phyloP scores from a whole-genome alignment of 2,888 invertebrate genomes.

The Oeneis ivallda region DNA sequence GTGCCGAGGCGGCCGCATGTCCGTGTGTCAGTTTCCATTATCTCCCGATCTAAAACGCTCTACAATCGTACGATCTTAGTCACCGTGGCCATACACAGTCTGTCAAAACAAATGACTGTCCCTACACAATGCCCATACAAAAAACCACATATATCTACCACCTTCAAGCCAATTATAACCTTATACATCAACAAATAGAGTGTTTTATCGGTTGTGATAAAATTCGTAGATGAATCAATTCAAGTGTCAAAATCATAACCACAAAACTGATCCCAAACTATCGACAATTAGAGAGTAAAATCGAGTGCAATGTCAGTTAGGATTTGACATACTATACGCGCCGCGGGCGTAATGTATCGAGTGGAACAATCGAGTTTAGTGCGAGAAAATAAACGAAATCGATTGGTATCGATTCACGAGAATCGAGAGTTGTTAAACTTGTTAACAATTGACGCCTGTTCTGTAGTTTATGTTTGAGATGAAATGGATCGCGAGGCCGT shows the following conservation, averaged over 20 bases:
- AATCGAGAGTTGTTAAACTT: slow-evolving; percentile 78
- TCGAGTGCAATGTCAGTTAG: slow-evolving; percentile 49
- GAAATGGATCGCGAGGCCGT: slow-evolving; percentile 77
- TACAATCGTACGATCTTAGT: slow-evolving; percentile 75
- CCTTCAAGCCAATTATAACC: slow-evolving; percentile 34
- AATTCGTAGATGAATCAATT: slow-evolving; percentile 53
- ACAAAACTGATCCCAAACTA: slow-evolving; percentile 55
- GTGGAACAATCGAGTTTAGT: slow-evolving; percentile 72
- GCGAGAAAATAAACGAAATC: slow-evolving; percentile 75
- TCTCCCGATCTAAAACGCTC: slow-evolving; percentile 73
- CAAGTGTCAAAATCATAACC: slow-evolving; percentile 64
- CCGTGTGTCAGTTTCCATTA: slow-evolving; percentile 56
- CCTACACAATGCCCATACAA: slow-evolving; percentile 50
- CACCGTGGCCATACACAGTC: slow-evolving; percentile 72
- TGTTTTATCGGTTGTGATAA: slow-evolving; percentile 41
- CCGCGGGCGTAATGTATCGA: slow-evolving; percentile 58
- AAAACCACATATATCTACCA: slow-evolving; percentile 39
- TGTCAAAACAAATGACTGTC: slow-evolving; percentile 75
- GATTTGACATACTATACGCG: slow-evolving; percentile 56
- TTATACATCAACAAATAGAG: slow-evolving; percentile 46
- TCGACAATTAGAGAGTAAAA: slow-evolving; percentile 53
- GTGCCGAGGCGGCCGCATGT: slow-evolving; percentile 28
- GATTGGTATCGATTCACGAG: slow-evolving; percentile 75
- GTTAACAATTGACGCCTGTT: slow-evolving; percentile 79
- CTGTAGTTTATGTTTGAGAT: slow-evolving; percentile 77